These are phyloP conservation scores for Drosophila kambysellisi DNA, from an alignment of 2,888 invertebrate species.

Conservation along the genomic window DNA sequence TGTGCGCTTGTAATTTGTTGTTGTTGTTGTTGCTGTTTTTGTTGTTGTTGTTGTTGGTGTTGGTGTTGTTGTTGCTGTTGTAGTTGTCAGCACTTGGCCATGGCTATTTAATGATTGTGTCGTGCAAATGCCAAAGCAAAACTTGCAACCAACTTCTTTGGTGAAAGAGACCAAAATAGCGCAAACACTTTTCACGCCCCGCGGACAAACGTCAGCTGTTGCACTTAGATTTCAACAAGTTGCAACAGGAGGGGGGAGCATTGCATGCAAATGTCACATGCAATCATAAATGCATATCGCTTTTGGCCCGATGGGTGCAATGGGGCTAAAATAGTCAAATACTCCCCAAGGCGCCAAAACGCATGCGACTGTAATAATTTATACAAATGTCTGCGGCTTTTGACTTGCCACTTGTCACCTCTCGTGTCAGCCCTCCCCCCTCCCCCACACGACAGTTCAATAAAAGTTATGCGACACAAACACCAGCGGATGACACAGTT, in stretches of 20 bases:
- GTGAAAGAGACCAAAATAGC: slow-evolving; percentile 45
- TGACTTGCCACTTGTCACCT: slow-evolving; percentile 76
- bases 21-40: slow-evolving; percentile 38
- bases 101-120: slow-evolving; percentile 80
- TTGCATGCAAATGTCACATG: slow-evolving; percentile 72
- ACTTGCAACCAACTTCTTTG: slow-evolving; percentile 28
- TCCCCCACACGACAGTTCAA: slow-evolving; percentile 70
- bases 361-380: slow-evolving; percentile 71
- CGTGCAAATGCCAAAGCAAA: slow-evolving; percentile 72
- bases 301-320: background rate
- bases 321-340: slow-evolving; percentile 45
- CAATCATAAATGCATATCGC: slow-evolving; percentile 78
- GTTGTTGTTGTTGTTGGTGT: slow-evolving; percentile 45
- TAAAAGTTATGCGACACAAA: slow-evolving; percentile 72
- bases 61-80: slow-evolving; percentile 51
- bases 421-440: slow-evolving; percentile 6
- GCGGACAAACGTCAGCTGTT: slow-evolving; percentile 44
- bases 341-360: slow-evolving; percentile 40
- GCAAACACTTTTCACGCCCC: slow-evolving; percentile 47
- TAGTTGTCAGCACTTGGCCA: slow-evolving; percentile 75
- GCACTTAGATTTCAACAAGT: slow-evolving; percentile 50
- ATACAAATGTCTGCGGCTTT: slow-evolving; percentile 79
- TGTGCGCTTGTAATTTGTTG: slow-evolving; percentile 81
- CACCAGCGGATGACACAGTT: slow-evolving; percentile 73
- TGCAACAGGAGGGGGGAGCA: background rate